These are phyloP conservation scores for Schmidtea mediterranea DNA, from an alignment of 1,140 invertebrate genomes.

Conservation along the genomic window DNA sequence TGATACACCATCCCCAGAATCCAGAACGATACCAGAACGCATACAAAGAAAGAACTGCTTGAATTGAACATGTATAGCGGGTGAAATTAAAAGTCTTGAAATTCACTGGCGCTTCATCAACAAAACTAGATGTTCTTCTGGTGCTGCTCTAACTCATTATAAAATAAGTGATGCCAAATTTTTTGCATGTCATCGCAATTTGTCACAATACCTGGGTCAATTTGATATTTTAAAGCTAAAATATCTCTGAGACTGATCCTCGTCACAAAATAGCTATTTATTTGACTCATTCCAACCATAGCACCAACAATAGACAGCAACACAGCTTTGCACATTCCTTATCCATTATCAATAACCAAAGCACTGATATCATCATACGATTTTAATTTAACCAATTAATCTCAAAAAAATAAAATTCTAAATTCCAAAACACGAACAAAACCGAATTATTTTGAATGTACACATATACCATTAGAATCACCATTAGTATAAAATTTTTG, in stretches of 20 bases:
- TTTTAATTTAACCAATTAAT: no score
- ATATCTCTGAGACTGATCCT: conserved; percentile 71
- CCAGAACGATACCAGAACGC: conserved; percentile 6
- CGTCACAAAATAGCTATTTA: conserved; percentile 78
- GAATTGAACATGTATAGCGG: no score
- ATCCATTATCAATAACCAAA: conserved; percentile 57
- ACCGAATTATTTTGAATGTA: no score
- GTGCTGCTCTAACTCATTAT: no score
- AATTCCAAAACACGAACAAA: no score
- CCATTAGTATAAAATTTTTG: no score
- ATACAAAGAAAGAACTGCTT: conserved; percentile 4
- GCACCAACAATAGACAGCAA: conserved; percentile 45
- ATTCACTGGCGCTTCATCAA: conserved; percentile 9
- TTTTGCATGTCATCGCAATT: conserved; percentile 2
- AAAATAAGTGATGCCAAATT: no score
- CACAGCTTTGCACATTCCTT: conserved; percentile 50
- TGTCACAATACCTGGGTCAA: conserved; percentile 63
- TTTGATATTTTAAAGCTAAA: no score
- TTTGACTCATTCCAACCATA: conserved; percentile 94
- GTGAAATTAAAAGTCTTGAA: no score
- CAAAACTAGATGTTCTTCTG: conserved; percentile 17
- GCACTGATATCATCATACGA: conserved; percentile 53
- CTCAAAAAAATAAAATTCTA: no score
- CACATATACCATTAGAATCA: no score
- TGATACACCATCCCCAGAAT: conserved; percentile 6